These are phyloP conservation scores for Rhombomys opimus DNA, from an alignment of 2,113 vertebrate species.

Conservation along the genomic window DNA sequence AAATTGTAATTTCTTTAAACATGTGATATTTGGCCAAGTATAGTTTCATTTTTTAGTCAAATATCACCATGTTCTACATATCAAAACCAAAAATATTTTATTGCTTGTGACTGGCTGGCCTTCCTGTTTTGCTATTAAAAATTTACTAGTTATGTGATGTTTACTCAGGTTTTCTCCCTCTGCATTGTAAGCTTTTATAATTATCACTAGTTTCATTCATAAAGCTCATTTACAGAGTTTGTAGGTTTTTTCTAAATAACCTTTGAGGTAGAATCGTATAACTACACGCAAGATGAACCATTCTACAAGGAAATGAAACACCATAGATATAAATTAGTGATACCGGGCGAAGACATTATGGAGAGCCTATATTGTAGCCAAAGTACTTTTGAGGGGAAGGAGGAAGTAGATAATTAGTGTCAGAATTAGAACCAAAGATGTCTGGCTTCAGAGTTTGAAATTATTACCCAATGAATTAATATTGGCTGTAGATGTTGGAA, in stretches of 20 bases:
- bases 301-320: neutral
- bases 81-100: neutral
- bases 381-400: neutral
- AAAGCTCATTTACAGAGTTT: neutral
- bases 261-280: neutral
- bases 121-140: neutral
- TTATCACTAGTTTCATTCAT: neutral
- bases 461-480: neutral
- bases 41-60: neutral
- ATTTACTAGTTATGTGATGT: neutral
- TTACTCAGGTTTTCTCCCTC: neutral
- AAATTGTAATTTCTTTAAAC: constrained; percentile 8
- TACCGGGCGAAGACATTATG: neutral
- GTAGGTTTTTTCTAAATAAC: neutral
- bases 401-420: neutral
- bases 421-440: neutral
- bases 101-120: neutral
- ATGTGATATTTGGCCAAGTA: neutral
- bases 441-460: neutral
- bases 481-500: neutral
- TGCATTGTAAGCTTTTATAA: neutral
- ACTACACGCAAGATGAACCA: neutral
- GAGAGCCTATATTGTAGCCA: neutral
- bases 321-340: neutral
- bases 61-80: neutral